These are phyloP conservation scores for Limnephilus auricula DNA, from an alignment of 2,888 invertebrate genomes.

Conservation along the genomic window DNA sequence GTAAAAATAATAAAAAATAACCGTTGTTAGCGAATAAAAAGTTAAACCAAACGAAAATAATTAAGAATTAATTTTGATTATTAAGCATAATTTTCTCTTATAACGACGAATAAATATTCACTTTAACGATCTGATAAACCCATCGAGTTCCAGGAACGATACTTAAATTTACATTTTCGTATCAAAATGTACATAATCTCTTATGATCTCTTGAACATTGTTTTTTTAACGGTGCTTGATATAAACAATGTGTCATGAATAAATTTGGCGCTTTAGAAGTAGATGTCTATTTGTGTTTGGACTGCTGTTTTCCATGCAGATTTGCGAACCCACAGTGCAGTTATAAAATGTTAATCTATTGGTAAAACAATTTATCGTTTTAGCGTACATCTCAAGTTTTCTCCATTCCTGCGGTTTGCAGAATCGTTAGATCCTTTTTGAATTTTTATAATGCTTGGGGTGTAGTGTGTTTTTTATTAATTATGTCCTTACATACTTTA, in stretches of 20 bases:
- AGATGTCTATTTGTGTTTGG: neutral
- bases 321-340: neutral
- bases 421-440: too few relatives aligned
- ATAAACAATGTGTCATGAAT: conserved; percentile 34
- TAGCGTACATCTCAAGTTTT: neutral
- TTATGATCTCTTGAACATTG: conserved; percentile 37
- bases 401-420: neutral
- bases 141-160: conserved; percentile 31
- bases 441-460: neutral
- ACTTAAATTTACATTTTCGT: conserved; percentile 42
- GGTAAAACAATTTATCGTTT: neutral
- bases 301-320: neutral
- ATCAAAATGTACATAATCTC: conserved; percentile 27
- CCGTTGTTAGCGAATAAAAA: conserved; percentile 49
- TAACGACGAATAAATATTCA: conserved; percentile 44
- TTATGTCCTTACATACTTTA: too few relatives aligned
- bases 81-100: conserved; percentile 32
- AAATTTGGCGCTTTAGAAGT: neutral
- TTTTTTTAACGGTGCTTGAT: conserved; percentile 23
- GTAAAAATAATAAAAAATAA: conserved; percentile 49
- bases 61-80: conserved; percentile 51
- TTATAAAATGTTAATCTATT: neutral
- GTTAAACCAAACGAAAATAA: conserved; percentile 47
- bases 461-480: neutral
- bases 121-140: conserved; percentile 42